These are phyloP conservation scores for Tetragonula clypearis DNA, from an alignment of 1,140 invertebrate species.

Conservation along the genomic window DNA sequence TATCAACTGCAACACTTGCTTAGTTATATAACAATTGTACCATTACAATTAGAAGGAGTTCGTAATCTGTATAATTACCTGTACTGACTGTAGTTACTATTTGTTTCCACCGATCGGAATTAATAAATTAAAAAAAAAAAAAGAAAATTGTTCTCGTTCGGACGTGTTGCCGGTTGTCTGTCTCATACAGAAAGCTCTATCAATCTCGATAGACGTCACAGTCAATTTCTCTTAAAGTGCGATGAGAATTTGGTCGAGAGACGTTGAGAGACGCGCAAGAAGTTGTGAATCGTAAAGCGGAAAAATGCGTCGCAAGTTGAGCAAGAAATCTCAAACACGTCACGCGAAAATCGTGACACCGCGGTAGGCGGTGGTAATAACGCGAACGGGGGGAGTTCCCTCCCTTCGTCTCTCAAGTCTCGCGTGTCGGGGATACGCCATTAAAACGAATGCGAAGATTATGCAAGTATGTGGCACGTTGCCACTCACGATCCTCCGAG, in stretches of 20 bases:
- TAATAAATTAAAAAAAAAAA: no score
- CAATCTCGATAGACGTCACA: not conserved
- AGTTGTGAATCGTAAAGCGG: not conserved
- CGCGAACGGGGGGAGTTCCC: not conserved
- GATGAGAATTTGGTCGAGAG: not conserved
- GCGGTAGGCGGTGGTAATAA: not conserved
- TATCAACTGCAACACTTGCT: no score
- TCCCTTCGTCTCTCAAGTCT: not conserved
- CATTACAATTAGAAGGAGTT: no score
- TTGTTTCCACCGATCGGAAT: no score
- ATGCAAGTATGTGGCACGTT: constrained; percentile 46
- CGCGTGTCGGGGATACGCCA: not conserved
- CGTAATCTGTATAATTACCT: no score
- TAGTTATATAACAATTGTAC: no score
- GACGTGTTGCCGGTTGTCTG: not conserved
- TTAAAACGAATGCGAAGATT: constrained; percentile 54
- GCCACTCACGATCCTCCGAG: not conserved
- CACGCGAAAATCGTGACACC: not conserved
- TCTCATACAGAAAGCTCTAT: not conserved
- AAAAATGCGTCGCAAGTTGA: not conserved
- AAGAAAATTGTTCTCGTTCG: not conserved
- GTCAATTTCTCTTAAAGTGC: not conserved
- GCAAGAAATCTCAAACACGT: constrained; percentile 3
- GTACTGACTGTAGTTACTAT: no score
- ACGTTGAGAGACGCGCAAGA: not conserved